phyloP scores from a whole-genome alignment of 2,888 invertebrate species.

The Atethmia centrago region DNA sequence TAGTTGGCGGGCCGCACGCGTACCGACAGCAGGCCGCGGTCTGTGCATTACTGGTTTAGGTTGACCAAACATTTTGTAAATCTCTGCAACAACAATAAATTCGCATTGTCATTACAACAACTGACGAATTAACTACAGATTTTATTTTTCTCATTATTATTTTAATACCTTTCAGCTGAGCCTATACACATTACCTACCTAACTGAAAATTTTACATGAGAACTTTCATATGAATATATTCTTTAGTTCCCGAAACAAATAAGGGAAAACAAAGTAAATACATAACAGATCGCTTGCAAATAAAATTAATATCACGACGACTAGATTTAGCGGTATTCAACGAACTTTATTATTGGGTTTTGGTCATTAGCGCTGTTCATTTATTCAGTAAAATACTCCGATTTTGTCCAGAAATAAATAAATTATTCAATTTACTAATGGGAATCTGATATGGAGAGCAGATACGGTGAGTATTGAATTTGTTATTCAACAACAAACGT shows the following conservation, averaged over 20 bases:
- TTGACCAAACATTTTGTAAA: too few species aligned
- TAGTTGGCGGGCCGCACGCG: too few species aligned
- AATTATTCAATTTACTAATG: slow-evolving; percentile 33
- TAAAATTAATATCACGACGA: slow-evolving; percentile 3
- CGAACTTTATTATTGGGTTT: slow-evolving; percentile 4
- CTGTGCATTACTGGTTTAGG: too few species aligned
- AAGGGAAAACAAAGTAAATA: neutral
- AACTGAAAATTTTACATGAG: neutral
- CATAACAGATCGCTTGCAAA: neutral
- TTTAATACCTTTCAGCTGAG: neutral
- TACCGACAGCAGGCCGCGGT: too few species aligned
- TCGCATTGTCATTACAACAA: too few species aligned
- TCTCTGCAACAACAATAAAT: neutral
- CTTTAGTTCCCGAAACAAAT: neutral
- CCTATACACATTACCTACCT: neutral
- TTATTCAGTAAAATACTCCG: slow-evolving; percentile 25
- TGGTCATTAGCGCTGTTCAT: slow-evolving; percentile 34
- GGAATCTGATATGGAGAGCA: neutral
- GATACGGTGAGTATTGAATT: neutral
- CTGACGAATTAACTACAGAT: too few species aligned
- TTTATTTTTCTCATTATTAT: too few species aligned
- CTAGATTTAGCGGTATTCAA: slow-evolving; percentile 4
- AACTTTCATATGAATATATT: neutral
- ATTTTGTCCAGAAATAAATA: slow-evolving; percentile 33
- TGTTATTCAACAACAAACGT: neutral